Base-by-base conservation (phyloP, 1,140 invertebrate genomes). In the Drosophila equinoxialis region DNA sequence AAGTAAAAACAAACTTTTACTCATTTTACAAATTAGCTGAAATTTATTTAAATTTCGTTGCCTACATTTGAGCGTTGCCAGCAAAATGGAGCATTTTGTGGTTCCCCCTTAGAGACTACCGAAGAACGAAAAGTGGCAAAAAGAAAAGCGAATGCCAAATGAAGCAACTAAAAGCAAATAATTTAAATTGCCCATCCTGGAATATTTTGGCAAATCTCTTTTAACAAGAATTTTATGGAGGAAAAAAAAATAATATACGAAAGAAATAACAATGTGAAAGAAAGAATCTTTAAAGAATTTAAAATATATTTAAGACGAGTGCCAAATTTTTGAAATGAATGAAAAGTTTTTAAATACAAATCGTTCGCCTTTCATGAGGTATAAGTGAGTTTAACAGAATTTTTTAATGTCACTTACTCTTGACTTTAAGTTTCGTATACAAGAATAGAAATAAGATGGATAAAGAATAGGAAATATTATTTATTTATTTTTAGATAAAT, bases 11-110 rank as follows among this genome's bases (percentile, higher is more conserved):
- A 84, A 85, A 86, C 83, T 82, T 86, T 74, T 65, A 41, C 72
- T 76, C 68, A 76, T 71, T 82, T 83, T 80, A 83, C 73, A 83
- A 86, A 86, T 86, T 86, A 83, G 79, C 70, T 67, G 8, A 71
- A 87, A 86, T 86, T 74, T 86, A 87, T 89, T 86, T 83, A 83
- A 86, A 86, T 86, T 79, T 58, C 37, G 68, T 76, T 86, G 82
- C 79, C 83, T 79, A 73, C 67, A 48, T 60, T 71, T 0, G 35
- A 30, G 68, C 71, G 33, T 61, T 68, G 75, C n/a, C 68, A 51
- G 65, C 61, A 75, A 80, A 80, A 77, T 65, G 48, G 39, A 41
- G 64, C 35, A 71, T 77, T 71, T 41, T 66, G 62, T 58, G 58
- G 65, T 69, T 33, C 17, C 45, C 45, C 45, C 45, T 20, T 51